Percentiles rank a stretch among this genome's conserved stretches.
phyloP scores from a whole-genome alignment of 2,113 vertebrate genomes.

The Muntiacus muntjak region DNA sequence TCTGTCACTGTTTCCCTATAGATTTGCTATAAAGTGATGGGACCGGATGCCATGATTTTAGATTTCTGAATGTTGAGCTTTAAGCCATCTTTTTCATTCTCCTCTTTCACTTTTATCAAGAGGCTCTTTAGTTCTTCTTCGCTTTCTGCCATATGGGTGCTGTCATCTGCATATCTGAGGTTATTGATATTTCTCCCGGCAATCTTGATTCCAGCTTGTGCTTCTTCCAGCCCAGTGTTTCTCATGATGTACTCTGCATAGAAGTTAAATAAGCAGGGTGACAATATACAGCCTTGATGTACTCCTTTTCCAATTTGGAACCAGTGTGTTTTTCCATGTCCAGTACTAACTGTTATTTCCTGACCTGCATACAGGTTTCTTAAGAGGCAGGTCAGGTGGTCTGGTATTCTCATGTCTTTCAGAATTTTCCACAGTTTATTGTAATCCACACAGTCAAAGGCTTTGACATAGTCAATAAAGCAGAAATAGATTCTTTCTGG shows the following conservation, averaged over 20 bases:
- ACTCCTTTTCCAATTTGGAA: accelerated
- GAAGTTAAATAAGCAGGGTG: not conserved
- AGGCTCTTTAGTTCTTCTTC: not conserved
- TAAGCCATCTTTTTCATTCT: not conserved
- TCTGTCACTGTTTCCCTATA: not conserved
- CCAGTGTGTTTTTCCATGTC: not conserved
- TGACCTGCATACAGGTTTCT: not conserved
- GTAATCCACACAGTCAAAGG: not conserved
- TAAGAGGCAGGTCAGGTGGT: not conserved
- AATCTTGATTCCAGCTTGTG: not conserved
- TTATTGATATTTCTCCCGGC: not conserved
- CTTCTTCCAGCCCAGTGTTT: not conserved
- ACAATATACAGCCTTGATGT: not conserved
- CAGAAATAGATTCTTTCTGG: not conserved
- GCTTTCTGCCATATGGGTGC: not conserved
- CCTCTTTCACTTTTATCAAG: not conserved
- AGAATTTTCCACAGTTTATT: not conserved
- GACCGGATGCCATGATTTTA: not conserved
- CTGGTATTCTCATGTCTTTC: not conserved
- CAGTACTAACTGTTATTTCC: not conserved
- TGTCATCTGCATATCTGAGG: not conserved
- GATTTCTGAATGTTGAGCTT: not conserved
- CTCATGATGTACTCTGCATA: not conserved
- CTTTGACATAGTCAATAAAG: not conserved
- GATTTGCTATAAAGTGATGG: not conserved